These are phyloP conservation scores for Trachelus iudaicus DNA, from an alignment of 2,888 invertebrate species.

Conservation along the genomic window DNA sequence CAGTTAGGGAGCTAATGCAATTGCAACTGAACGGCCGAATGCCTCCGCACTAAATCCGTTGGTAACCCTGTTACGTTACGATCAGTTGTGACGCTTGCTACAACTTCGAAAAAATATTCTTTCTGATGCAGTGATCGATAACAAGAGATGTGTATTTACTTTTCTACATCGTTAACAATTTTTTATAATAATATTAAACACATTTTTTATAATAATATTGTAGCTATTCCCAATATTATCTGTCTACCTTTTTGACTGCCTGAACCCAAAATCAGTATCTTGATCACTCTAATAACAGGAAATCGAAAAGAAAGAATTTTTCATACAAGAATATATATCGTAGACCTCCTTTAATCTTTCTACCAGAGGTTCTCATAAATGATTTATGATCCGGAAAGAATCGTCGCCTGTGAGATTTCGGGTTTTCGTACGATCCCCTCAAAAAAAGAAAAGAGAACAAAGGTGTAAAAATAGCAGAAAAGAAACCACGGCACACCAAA, in stretches of 20 bases:
- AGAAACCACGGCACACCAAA: neutral
- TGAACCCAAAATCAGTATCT: neutral
- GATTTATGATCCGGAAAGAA: neutral
- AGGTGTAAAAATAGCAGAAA: neutral
- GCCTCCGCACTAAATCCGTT: neutral
- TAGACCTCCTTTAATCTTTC: neutral
- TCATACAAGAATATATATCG: neutral
- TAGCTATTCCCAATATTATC: neutral
- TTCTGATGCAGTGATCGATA: neutral
- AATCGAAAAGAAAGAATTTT: neutral
- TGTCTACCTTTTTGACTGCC: neutral
- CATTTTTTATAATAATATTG: neutral
- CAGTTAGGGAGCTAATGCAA: neutral
- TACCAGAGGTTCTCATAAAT: neutral
- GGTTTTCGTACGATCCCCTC: neutral
- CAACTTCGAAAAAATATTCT: neutral
- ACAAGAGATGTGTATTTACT: neutral
- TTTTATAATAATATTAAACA: neutral
- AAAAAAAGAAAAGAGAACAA: neutral
- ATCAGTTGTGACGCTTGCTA: neutral
- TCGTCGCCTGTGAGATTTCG: neutral
- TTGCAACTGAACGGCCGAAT: neutral
- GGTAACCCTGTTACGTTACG: neutral
- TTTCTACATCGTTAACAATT: neutral
- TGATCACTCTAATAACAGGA: neutral